Evolutionary conservation across 1,140 invertebrate species (phyloP).

Genomic region (Aphis craccivora): DNA sequence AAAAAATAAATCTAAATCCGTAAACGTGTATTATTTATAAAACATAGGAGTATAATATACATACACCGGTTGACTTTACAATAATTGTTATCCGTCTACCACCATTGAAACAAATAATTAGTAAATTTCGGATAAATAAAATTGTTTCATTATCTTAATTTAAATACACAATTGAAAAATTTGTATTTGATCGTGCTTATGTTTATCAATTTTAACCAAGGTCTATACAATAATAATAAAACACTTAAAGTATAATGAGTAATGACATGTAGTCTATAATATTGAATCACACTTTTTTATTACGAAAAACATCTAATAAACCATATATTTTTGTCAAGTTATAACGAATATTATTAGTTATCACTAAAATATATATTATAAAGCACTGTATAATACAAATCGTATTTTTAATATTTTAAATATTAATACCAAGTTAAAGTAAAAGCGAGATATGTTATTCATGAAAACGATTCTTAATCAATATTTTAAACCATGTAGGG

Average conservation of each 20-base stretch:
- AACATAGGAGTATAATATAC: neutral
- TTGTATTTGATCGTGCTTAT: neutral
- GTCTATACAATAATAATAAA: slow-evolving; percentile 39
- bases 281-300: neutral
- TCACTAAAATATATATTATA: too few relatives aligned
- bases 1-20: neutral
- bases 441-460: neutral
- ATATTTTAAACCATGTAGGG: neutral
- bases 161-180: neutral
- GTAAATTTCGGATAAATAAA: neutral
- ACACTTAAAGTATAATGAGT: slow-evolving; percentile 39
- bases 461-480: neutral
- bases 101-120: neutral
- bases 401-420: neutral
- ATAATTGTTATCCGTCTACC: neutral
- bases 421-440: neutral
- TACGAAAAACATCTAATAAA: neutral
- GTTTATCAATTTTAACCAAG: slow-evolving; percentile 35
- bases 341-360: neutral
- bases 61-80: neutral
- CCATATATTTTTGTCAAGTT: neutral
- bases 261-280: neutral
- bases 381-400: neutral
- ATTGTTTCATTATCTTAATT: slow-evolving; percentile 11
- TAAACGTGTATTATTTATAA: neutral